Conservation (phyloP, 2,888 invertebrate species). For the Rhopalosiphum nymphaeae region DNA sequence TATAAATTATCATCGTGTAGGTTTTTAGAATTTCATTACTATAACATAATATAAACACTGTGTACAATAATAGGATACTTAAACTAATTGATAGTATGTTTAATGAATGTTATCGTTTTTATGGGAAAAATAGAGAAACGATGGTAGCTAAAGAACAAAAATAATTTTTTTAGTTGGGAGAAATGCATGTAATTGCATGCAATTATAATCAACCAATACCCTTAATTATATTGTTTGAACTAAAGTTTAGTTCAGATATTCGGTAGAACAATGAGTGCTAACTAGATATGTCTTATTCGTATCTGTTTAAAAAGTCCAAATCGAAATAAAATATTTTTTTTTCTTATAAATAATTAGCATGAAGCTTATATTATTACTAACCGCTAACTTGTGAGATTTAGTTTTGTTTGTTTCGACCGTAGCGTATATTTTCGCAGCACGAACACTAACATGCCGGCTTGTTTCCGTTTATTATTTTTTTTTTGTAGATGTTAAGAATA, state of each 20-base stretch:
- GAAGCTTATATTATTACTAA: conserved; percentile 36
- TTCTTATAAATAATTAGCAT: background rate
- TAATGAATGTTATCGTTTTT: no score
- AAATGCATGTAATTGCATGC: background rate
- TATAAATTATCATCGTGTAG: no score
- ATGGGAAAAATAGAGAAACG: no score
- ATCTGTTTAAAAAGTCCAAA: background rate
- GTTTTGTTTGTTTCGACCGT: conserved; percentile 14
- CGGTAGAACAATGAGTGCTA: background rate
- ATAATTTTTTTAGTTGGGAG: background rate
- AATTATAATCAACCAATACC: no score
- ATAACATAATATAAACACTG: no score
- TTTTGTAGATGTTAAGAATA: conserved; percentile 61
- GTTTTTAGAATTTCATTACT: no score
- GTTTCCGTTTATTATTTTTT: conserved; percentile 60
- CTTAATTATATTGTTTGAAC: background rate
- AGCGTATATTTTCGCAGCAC: conserved; percentile 42
- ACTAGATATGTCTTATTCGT: background rate
- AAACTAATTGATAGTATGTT: no score
- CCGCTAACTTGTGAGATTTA: background rate
- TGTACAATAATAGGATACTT: no score
- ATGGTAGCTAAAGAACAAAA: no score
- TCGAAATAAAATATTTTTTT: background rate
- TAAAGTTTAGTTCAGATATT: background rate
- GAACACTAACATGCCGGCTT: conserved; percentile 44